Conservation (phyloP, 37 sponge, comb jelly and placozoan species). For the Ianthella basta region DNA sequence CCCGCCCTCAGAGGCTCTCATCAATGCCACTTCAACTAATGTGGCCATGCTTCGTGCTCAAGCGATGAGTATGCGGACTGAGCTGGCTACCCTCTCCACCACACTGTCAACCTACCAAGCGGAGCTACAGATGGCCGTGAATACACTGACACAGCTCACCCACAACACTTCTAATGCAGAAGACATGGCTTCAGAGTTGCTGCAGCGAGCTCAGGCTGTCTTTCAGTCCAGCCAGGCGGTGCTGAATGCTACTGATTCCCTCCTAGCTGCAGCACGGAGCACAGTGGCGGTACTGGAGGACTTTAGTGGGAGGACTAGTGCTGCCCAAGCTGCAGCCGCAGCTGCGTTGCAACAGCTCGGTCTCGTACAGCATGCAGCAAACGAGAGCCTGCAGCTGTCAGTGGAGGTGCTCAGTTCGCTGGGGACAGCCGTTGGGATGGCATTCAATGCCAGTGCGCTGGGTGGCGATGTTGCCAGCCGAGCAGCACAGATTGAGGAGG, state of each 20-base stretch:
- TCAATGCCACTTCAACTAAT: background rate
- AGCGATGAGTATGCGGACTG: background rate
- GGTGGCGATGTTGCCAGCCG: constrained; percentile 53
- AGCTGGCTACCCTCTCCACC: background rate
- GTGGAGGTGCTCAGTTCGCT: background rate
- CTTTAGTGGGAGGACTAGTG: background rate
- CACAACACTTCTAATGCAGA: background rate
- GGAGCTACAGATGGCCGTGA: background rate
- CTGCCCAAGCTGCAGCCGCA: background rate
- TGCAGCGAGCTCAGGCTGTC: background rate
- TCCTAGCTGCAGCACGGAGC: background rate
- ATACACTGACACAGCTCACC: background rate
- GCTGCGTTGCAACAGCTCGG: background rate
- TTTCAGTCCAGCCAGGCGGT: background rate
- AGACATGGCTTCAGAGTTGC: background rate
- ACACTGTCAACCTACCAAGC: background rate
- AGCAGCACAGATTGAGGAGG: constrained; percentile 51
- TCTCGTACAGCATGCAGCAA: background rate
- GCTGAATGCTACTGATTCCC: background rate
- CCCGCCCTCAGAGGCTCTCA: background rate
- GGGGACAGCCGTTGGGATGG: background rate
- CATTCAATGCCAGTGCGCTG: constrained; percentile 47
- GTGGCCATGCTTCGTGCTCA: background rate
- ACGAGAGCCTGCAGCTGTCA: background rate
- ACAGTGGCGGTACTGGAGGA: background rate